These are phyloP conservation scores for Epistrophella euchroma DNA, from an alignment of 2,888 invertebrate genomes.

Conservation along the genomic window DNA sequence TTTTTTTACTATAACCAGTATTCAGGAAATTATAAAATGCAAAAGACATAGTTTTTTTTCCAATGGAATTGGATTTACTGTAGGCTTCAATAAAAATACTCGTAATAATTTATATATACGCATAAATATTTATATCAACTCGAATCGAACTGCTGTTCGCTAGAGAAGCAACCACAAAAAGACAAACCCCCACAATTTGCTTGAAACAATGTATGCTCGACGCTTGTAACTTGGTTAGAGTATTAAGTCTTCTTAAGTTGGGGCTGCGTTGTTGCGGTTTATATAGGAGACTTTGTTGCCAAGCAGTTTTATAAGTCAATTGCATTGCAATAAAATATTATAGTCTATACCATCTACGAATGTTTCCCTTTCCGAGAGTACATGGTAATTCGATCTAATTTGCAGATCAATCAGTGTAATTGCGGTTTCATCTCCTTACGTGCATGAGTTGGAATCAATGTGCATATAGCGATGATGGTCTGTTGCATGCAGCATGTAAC, in stretches of 20 bases:
- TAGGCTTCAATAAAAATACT: neutral
- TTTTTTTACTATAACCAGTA: neutral
- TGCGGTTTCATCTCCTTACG: conserved; percentile 69
- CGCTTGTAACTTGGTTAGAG: conserved; percentile 8
- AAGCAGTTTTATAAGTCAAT: conserved; percentile 51
- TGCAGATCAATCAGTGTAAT: conserved; percentile 74
- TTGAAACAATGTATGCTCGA: conserved; percentile 28
- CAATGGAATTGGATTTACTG: neutral
- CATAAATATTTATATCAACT: neutral
- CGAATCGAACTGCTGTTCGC: neutral
- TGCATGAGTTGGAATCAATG: conserved; percentile 37
- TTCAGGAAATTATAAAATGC: neutral
- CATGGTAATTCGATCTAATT: conserved; percentile 71
- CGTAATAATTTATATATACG: neutral
- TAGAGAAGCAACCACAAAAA: conserved; percentile 10
- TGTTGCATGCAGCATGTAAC: conserved; percentile 17
- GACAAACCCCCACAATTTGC: conserved; percentile 28
- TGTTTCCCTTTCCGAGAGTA: conserved; percentile 16
- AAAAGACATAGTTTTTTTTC: neutral
- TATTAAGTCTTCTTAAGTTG: conserved; percentile 3
- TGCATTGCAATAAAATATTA: conserved; percentile 59
- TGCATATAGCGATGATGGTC: conserved; percentile 2
- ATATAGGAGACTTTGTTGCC: conserved; percentile 15
- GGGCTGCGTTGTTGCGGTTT: neutral
- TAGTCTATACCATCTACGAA: neutral